Evolutionary conservation across 2,797 vertebrate species (phyloP), one percentile per base, ranked within the genome.

Genomic region (Microctenopoma steveboyesi): DNA sequence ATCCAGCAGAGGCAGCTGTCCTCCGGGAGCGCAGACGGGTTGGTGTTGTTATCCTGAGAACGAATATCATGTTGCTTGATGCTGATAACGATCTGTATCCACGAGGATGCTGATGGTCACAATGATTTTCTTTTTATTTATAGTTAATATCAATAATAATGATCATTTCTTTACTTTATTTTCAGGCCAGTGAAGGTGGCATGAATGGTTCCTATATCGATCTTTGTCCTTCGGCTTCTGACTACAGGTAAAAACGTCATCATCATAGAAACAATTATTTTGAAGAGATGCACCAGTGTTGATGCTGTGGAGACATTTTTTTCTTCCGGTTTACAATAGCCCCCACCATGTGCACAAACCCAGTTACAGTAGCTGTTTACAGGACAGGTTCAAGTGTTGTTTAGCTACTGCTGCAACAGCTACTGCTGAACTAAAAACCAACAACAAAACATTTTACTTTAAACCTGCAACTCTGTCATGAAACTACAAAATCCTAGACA

Each of bases 1-100:
- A 99, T 81, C 98, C 98, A 0, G 96, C 95, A 45, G 97, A 99
- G 86, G 98, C 98, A 42, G 97, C 96, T 12, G 7, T 95, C 78
- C 94, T 99, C 68, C 94, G 95, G 72, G 96, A 95, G 73, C 95
- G 93, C 78, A 95, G 96, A 90, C 92, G 92, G 89, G 98, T 99
- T 86, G 89, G 95, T 80, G 67, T 66, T 53, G 53, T 68, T 81
- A 47, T 10, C 54, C 51, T 55, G 55, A 47, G 53, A 74, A 59
- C 13, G 0, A 71, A 52, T 35, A 60, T 18, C 2, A 74, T 47
- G 51, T 35, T 52, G n/a, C 42, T 58, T 28, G 52, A 76, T 62
- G 18, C 18, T 48, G 4, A 48, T 11, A 9, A 48, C 11, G 56
- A 52, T 52, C n/a, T 25, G 12, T 30, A 47, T 42, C 18, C 48